Conservation (phyloP, 30 jellyfish, hydroid and myxozoan genomes). For the Hydractinia echinata region DNA sequence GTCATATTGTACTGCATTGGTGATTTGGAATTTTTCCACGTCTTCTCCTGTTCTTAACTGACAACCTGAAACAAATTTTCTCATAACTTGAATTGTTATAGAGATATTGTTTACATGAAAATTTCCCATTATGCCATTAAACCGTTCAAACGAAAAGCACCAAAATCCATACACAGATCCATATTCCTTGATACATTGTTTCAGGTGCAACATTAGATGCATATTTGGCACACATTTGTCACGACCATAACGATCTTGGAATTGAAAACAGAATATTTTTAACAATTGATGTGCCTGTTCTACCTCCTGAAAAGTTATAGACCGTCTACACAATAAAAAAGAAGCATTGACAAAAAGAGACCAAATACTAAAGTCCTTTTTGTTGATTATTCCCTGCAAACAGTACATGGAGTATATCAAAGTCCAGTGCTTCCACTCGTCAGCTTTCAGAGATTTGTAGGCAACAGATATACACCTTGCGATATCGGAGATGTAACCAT, state of each 20-base stretch:
- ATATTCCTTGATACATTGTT: conserved; percentile 3
- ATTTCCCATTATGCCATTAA: conserved; percentile 3
- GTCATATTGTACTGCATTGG: too few relatives aligned
- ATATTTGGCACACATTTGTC: conserved; percentile 6
- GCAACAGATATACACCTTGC: conserved; percentile 5
- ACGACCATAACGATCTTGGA: background rate
- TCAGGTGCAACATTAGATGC: conserved; percentile 4
- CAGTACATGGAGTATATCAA: conserved; percentile 1
- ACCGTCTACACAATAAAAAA: background rate
- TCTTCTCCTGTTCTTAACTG: too few relatives aligned
- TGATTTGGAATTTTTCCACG: too few relatives aligned
- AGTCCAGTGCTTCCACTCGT: conserved; percentile 13
- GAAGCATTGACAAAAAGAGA: conserved; percentile 13
- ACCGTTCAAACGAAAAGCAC: conserved; percentile 13
- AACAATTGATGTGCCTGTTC: background rate
- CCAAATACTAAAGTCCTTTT: conserved; percentile 1
- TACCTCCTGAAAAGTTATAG: background rate
- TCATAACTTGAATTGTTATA: conserved; percentile 6
- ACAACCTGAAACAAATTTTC: too few relatives aligned
- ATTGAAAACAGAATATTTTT: too few relatives aligned
- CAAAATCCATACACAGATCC: conserved; percentile 12
- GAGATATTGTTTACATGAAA: conserved; percentile 2
- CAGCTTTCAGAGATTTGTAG: background rate
- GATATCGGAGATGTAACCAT: background rate
- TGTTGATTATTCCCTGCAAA: background rate